These are phyloP conservation scores for Aphaenogaster rudis DNA, from an alignment of 1,140 invertebrate genomes.

Conservation along the genomic window DNA sequence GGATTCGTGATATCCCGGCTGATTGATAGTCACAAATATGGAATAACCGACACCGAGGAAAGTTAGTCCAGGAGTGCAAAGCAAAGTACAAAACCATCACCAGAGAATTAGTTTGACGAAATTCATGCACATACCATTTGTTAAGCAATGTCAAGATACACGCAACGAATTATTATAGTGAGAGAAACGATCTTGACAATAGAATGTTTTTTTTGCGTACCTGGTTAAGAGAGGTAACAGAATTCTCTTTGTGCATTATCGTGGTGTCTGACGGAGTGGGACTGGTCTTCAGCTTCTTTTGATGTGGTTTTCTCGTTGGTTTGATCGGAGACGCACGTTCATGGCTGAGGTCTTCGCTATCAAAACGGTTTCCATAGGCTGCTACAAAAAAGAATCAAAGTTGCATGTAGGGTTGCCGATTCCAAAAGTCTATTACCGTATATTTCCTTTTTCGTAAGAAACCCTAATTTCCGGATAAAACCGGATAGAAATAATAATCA, in stretches of 20 bases:
- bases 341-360: conserved; percentile 89
- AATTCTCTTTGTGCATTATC: conserved; percentile 82
- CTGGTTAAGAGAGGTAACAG: conserved; percentile 83
- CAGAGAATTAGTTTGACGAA: conserved; percentile 64
- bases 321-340: conserved; percentile 78
- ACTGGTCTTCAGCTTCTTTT: conserved; percentile 80
- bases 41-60: conserved; percentile 64
- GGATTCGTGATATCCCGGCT: conserved; percentile 84
- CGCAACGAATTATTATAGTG: conserved; percentile 9
- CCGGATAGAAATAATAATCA: too few species aligned
- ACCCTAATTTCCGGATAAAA: too few species aligned
- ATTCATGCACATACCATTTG: conserved; percentile 63
- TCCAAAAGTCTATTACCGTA: too few species aligned
- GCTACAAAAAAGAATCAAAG: conserved; percentile 69
- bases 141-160: conserved; percentile 26
- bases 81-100: conserved; percentile 69
- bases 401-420: background rate
- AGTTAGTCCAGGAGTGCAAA: conserved; percentile 64
- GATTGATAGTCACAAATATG: conserved; percentile 65
- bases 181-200: conserved; percentile 14
- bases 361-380: conserved; percentile 81
- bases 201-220: conserved; percentile 68
- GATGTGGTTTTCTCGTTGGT: conserved; percentile 82
- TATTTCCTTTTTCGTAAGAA: too few species aligned
- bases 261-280: conserved; percentile 80